phyloP scores from a whole-genome alignment of 2,888 invertebrate genomes.

The Eupithecia insigniata region DNA sequence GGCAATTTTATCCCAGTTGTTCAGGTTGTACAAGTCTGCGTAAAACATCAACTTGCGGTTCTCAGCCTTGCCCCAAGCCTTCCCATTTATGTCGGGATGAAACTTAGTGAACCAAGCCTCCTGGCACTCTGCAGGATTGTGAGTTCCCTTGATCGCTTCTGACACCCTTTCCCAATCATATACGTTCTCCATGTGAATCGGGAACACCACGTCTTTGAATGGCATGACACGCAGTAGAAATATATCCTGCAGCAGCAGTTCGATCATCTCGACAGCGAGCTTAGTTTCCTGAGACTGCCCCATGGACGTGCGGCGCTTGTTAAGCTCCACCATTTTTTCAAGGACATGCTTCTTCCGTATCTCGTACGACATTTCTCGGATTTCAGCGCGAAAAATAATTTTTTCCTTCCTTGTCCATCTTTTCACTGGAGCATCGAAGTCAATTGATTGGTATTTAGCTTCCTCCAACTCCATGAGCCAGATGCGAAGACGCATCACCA shows the following conservation, averaged over 20 bases:
- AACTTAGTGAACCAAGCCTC: constrained; percentile 25
- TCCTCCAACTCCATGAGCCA: constrained; percentile 23
- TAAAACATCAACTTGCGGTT: background rate
- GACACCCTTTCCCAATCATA: constrained; percentile 25
- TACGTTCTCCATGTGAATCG: constrained; percentile 11
- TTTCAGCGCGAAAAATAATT: constrained; percentile 1
- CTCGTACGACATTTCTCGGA: constrained; percentile 14
- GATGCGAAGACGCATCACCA: constrained; percentile 2
- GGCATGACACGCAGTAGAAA: constrained; percentile 24
- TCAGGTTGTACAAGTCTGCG: constrained; percentile 1
- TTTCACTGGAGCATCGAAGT: constrained; percentile 13
- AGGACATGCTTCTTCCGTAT: constrained; percentile 13
- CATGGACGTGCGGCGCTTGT: background rate
- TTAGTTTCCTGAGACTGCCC: background rate
- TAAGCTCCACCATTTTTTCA: constrained; percentile 13
- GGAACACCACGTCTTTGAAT: constrained; percentile 14
- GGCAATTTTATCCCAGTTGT: constrained; percentile 16
- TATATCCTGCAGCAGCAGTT: constrained; percentile 22
- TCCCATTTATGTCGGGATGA: constrained; percentile 14
- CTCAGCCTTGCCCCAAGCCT: constrained; percentile 23
- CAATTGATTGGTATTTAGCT: background rate
- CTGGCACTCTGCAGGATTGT: constrained; percentile 20
- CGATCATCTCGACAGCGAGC: constrained; percentile 17
- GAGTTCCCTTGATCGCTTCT: constrained; percentile 8
- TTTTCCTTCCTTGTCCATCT: constrained; percentile 21